Evolutionary conservation across 2,113 vertebrate genomes (phyloP).

Genomic region (Oceanodroma tethys): DNA sequence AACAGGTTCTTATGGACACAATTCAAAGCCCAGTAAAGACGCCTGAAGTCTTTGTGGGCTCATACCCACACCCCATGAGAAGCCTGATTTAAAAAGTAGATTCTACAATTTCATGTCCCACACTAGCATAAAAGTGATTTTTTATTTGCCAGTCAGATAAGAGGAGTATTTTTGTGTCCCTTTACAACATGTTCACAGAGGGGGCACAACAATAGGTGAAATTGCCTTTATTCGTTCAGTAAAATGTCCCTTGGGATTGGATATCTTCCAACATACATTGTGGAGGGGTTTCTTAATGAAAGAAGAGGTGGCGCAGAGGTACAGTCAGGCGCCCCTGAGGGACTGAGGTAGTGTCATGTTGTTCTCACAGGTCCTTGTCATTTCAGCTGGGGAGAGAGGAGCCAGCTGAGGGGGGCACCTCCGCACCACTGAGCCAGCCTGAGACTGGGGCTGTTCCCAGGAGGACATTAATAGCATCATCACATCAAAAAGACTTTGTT

Average conservation of each 20-base stretch:
- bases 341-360: background rate
- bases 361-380: background rate
- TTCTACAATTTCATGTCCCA: background rate
- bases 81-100: background rate
- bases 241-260: background rate
- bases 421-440: background rate
- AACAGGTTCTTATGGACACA: background rate
- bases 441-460: background rate
- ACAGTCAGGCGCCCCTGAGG: background rate
- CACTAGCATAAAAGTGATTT: background rate
- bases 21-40: background rate
- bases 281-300: background rate
- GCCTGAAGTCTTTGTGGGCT: background rate
- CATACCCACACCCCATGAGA: background rate
- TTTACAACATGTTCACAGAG: background rate
- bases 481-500: background rate
- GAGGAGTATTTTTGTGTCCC: background rate
- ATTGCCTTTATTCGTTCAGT: background rate
- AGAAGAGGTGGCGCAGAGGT: background rate
- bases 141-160: background rate
- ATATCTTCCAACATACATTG: background rate
- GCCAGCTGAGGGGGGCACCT: background rate
- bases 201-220: background rate
- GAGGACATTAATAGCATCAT: background rate
- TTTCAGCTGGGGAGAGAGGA: background rate